These are phyloP conservation scores for Margaritifera margaritifera DNA, from an alignment of 2,888 invertebrate genomes.

Conservation along the genomic window DNA sequence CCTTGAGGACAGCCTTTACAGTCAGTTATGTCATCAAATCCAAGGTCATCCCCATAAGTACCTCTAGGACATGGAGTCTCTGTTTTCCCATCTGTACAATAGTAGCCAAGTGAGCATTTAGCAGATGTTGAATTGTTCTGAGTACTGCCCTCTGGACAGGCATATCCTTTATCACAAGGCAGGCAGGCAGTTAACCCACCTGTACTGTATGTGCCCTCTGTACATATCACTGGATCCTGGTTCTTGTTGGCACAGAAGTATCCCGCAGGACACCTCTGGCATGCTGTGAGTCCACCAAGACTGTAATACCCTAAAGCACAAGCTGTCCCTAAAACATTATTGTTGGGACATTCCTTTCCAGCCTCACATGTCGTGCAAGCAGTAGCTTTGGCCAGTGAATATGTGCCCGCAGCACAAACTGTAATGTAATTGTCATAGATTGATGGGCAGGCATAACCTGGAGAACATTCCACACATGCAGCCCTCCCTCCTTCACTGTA, in stretches of 20 bases:
- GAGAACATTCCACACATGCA: conserved; percentile 61
- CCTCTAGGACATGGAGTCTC: conserved; percentile 63
- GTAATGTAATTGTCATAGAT: conserved; percentile 50
- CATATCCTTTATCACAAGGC: conserved; percentile 53
- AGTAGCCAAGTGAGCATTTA: conserved; percentile 63
- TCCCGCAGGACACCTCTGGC: conserved; percentile 64
- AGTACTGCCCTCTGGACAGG: conserved; percentile 64
- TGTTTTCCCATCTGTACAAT: conserved; percentile 60
- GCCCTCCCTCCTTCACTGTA: conserved; percentile 59
- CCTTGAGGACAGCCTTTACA: conserved; percentile 66
- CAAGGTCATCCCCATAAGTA: conserved; percentile 60
- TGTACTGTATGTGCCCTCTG: conserved; percentile 55
- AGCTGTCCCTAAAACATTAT: conserved; percentile 45
- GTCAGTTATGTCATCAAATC: conserved; percentile 43
- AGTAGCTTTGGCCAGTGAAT: conserved; percentile 50
- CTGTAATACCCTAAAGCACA: conserved; percentile 65
- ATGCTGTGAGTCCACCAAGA: conserved; percentile 57
- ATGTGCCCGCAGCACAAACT: conserved; percentile 60
- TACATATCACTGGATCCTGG: conserved; percentile 55
- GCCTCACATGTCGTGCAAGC: conserved; percentile 62
- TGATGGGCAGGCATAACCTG: conserved; percentile 67
- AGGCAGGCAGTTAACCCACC: conserved; percentile 41
- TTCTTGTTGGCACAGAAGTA: conserved; percentile 50
- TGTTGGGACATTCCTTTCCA: conserved; percentile 62
- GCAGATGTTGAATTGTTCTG: conserved; percentile 51